A percentile compares a stretch with the other conserved stretches of the same genome.
Conservation (phyloP, 2,888 invertebrate species). For the Neoascia interrupta region DNA sequence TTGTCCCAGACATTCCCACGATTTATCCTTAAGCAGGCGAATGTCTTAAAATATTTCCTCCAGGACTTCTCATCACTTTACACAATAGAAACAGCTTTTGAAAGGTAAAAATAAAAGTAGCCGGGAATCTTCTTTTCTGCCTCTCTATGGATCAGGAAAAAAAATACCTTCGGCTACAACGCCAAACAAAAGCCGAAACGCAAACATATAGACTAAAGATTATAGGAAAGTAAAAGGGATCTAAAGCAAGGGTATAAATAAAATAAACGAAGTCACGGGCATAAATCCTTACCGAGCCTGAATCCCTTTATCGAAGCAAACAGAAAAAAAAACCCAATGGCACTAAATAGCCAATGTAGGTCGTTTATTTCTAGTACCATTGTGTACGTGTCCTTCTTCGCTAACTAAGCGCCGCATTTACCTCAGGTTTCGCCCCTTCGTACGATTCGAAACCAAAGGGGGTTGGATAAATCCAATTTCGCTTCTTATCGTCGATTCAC, state of each 20-base stretch:
- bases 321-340: conserved; percentile 8
- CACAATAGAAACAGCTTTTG: background rate
- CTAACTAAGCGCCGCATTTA: conserved; percentile 2
- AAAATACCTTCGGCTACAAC: conserved; percentile 15
- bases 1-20: conserved; percentile 14
- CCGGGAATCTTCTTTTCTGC: too few species aligned
- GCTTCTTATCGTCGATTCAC: conserved; percentile 66
- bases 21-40: conserved; percentile 38
- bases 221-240: conserved; percentile 34
- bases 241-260: conserved; percentile 8
- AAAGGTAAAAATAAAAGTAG: too few species aligned
- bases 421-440: background rate
- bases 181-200: conserved; percentile 38
- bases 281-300: conserved; percentile 42
- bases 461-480: conserved; percentile 62
- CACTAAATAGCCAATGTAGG: conserved; percentile 45
- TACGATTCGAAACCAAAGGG: conserved; percentile 33
- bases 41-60: conserved; percentile 29
- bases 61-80: background rate
- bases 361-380: conserved; percentile 44
- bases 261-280: conserved; percentile 48
- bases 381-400: conserved; percentile 34
- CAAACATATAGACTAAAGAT: conserved; percentile 62
- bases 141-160: too few species aligned
- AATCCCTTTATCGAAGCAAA: conserved; percentile 39